Base-by-base conservation (phyloP, 2,797 vertebrate species). In the Halcyon badia region DNA sequence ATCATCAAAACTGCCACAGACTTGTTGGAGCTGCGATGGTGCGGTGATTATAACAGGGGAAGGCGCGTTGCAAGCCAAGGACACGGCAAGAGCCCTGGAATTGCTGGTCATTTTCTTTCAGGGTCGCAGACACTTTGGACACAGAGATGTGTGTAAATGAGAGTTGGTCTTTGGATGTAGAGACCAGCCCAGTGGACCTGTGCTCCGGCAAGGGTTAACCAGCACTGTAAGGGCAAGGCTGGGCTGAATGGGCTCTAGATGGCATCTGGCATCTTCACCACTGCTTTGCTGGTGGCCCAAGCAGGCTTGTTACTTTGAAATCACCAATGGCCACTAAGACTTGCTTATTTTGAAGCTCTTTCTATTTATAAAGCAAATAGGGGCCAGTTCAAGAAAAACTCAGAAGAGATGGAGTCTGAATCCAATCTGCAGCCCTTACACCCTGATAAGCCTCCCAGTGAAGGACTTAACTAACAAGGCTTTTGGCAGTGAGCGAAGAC, bases 1-100 rank as follows among this genome's bases (percentile, higher is more conserved):
- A 95, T 95, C 85, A 79, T 84, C 90, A 82, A 46, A 90, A 68
- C 77, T 73, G 83, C 93, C 90, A 91, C 51, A 37, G 70, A 37
- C 22, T 44, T n/a, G 25, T 42, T 9, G 56, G 80, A 72, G 60
- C 70, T 20, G 83, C 0, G 8, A 31, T 46, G 52, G 51, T 4
- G 54, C 0, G 18, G 66, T 41, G 92, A 91, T 70, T 42, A 12
- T 64, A 85, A 87, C 52, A 41, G 57, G 25, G 26, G 22, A 46
- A 94, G 82, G 80, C 81, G 69, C 4, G 8, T 8, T 48, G 83
- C 62, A 35, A 76, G 39, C 20, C 19, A 6, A 60, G 73, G 86
- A 65, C 7, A 2, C 0, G 14, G 46, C 19, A 8, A 48, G 41
- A 85, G 42, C 33, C 49, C n/a, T 60, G 64, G 79, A 75, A 72